phyloP scores from a whole-genome alignment of 23 tunicate genomes.

The Botrylloides violaceus region DNA sequence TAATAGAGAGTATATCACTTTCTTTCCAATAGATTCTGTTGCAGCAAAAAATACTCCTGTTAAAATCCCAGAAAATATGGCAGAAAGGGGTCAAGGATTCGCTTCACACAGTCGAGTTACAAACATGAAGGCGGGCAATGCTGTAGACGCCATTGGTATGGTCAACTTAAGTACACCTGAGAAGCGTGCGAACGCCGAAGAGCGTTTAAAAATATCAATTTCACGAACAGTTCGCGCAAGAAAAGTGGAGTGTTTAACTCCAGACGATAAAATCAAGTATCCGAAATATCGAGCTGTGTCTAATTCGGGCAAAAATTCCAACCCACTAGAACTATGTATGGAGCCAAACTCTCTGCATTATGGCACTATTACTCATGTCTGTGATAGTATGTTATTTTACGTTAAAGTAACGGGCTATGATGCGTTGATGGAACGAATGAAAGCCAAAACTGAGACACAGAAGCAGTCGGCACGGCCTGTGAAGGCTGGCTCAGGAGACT shows the following conservation, averaged over 20 bases:
- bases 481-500: no score
- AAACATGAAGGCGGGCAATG: neutral
- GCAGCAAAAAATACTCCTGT: neutral
- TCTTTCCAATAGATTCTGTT: neutral
- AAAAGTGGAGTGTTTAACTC: neutral
- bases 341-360: neutral
- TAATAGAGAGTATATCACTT: neutral
- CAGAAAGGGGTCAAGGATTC: no score
- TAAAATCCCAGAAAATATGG: no score
- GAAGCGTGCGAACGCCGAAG: no score
- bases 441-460: no score
- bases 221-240: no score
- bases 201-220: no score
- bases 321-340: neutral
- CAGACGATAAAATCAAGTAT: neutral
- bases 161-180: neutral
- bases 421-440: no score
- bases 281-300: no score
- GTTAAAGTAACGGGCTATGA: no score
- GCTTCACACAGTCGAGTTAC: no score
- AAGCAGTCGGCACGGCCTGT: no score
- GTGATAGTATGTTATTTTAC: neutral
- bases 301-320: neutral
- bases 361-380: neutral
- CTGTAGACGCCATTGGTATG: neutral